Conservation (phyloP, 2,113 vertebrate genomes). For the Leptobrachium ailaonicum region DNA sequence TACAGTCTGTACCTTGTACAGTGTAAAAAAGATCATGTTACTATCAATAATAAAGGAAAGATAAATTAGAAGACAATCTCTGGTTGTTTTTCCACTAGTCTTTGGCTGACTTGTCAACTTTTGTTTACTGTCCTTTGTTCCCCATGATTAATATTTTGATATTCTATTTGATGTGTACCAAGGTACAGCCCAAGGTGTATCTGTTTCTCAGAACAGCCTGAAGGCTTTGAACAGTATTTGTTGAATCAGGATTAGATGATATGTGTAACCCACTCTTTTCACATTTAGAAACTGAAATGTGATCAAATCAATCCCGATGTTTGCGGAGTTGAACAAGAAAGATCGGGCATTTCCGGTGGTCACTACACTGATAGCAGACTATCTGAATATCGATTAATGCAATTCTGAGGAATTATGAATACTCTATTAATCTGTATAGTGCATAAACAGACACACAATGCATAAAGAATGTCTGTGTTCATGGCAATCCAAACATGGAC, state of each 20-base stretch:
- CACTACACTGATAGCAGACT: too few species aligned
- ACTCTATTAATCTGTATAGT: too few species aligned
- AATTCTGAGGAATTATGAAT: too few species aligned
- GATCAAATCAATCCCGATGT: background rate
- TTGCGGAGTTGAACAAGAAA: background rate
- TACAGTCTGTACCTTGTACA: background rate
- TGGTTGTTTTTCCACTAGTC: background rate
- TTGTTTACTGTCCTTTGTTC: conserved; percentile 25
- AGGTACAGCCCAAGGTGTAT: conserved; percentile 41
- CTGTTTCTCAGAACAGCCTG: conserved; percentile 59
- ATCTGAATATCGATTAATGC: too few species aligned
- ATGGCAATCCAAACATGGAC: too few species aligned
- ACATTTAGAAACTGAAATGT: conserved; percentile 4
- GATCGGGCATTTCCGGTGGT: background rate
- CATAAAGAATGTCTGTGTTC: too few species aligned
- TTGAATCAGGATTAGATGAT: conserved; percentile 52
- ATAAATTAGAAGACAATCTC: background rate
- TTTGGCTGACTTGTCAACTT: background rate
- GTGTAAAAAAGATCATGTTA: background rate
- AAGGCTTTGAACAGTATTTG: conserved; percentile 57
- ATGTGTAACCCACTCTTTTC: conserved; percentile 52
- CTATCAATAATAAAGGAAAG: background rate
- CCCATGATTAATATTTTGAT: conserved; percentile 22
- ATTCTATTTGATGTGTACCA: conserved; percentile 24
- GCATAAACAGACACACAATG: too few species aligned